Percentiles rank a stretch among this genome's conserved stretches.
phyloP scores from a whole-genome alignment of 2,797 vertebrate genomes.

The Phaenicophaeus curvirostris region DNA sequence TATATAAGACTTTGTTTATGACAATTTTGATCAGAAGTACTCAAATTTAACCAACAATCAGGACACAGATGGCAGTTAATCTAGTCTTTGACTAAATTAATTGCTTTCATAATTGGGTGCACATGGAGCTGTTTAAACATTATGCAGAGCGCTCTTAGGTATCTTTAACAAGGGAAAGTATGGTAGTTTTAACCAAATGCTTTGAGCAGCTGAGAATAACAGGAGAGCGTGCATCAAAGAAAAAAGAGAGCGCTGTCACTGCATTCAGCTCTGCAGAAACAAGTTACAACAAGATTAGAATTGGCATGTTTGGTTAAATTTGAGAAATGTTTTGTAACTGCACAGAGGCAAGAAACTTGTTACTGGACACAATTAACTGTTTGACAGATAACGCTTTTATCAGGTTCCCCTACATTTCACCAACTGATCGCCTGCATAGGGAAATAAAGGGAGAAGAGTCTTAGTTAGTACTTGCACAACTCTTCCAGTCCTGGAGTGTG shows the following conservation, averaged over 20 bases:
- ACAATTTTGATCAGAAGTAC: slow-evolving; percentile 33
- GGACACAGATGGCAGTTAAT: slow-evolving; percentile 56
- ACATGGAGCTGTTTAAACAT: slow-evolving; percentile 50
- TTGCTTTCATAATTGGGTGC: slow-evolving; percentile 60
- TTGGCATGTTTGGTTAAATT: neutral
- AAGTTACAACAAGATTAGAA: neutral
- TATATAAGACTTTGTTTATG: neutral
- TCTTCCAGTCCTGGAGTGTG: neutral
- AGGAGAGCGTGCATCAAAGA: neutral
- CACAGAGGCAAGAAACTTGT: neutral
- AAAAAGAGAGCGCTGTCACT: neutral
- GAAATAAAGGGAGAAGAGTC: neutral
- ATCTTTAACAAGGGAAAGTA: neutral
- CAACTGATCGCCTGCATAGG: neutral
- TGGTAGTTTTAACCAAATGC: neutral
- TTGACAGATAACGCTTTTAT: neutral
- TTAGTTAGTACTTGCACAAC: neutral
- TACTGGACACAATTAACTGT: neutral
- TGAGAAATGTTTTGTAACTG: neutral
- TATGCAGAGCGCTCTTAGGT: slow-evolving; percentile 14
- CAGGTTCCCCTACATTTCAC: neutral
- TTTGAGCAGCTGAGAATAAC: slow-evolving; percentile 25
- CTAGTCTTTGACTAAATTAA: slow-evolving; percentile 53
- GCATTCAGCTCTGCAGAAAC: neutral
- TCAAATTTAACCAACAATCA: slow-evolving; percentile 53